Conservation (phyloP, 2,113 vertebrate species). For the Mus musculus region GRCm39 chr14:123283001-123283500, state of each 20-base stretch:
- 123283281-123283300: background rate
- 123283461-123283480: background rate
- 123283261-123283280: background rate
- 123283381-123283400: background rate
- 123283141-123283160: background rate
- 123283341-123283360: background rate
- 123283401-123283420: background rate
- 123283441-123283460: background rate
- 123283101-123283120: background rate
- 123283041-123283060: background rate
- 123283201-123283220: background rate
- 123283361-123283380: background rate
- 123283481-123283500: background rate
- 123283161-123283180: background rate
- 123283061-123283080: background rate
- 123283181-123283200: background rate
- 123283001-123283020: no score
- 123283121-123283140: background rate
- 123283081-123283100: background rate
- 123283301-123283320: background rate
- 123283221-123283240: background rate
- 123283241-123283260: background rate
- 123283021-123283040: background rate
- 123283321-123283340: constrained; percentile 12
- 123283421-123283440: background rate